A percentile compares a stretch with the other conserved stretches of the same genome.
Conservation (phyloP, 2,888 invertebrate genomes). For the Eutolmus rufibarbis region DNA sequence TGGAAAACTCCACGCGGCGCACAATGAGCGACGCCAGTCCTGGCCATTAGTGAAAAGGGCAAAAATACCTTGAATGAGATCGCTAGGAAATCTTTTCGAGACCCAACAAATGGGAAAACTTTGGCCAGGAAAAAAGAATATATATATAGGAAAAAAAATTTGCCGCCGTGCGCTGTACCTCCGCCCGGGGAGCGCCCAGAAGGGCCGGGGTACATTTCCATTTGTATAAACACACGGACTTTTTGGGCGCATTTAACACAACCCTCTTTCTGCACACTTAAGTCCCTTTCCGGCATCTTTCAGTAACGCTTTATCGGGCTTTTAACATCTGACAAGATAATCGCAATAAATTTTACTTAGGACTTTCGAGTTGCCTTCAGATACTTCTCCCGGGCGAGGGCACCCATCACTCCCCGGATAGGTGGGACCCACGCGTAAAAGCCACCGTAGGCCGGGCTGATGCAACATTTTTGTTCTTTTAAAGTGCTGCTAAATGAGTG, state of each 20-base stretch:
- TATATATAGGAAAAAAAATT: conserved; percentile 28
- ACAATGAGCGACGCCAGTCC: conserved; percentile 31
- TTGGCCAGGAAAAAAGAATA: background rate
- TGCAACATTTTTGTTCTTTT: background rate
- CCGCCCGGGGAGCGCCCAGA: background rate
- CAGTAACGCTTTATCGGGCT: conserved; percentile 50
- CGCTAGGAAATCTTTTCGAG: conserved; percentile 10
- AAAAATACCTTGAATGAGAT: conserved; percentile 39
- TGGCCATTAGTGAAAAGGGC: conserved; percentile 38
- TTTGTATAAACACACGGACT: conserved; percentile 1
- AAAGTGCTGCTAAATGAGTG: background rate
- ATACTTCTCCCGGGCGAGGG: background rate
- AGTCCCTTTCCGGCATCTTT: conserved; percentile 38
- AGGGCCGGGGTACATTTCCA: background rate
- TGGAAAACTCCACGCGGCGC: conserved; percentile 11
- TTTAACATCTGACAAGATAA: conserved; percentile 54
- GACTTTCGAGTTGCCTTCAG: conserved; percentile 34
- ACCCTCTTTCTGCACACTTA: conserved; percentile 35
- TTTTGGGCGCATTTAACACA: conserved; percentile 33
- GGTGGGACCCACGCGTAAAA: background rate
- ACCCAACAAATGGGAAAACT: conserved; percentile 37
- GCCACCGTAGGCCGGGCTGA: background rate
- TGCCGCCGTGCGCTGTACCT: background rate
- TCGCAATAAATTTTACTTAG: conserved; percentile 53
- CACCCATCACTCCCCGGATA: background rate